phyloP scores from a whole-genome alignment of 1,140 invertebrate species.

The Sinonovacula constricta region DNA sequence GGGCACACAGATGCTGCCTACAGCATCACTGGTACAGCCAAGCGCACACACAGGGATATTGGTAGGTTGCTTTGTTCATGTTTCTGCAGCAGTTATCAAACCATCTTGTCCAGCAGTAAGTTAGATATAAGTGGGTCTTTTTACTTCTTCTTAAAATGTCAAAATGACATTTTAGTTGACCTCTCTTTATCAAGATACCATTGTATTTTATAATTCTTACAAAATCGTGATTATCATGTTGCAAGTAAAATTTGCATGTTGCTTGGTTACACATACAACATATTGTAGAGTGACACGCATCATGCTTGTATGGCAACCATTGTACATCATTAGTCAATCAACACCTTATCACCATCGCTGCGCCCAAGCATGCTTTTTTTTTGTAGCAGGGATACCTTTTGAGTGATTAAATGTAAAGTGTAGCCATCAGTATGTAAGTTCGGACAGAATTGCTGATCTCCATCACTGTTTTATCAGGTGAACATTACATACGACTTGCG shows the following conservation, averaged over 20 bases:
- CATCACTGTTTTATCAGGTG: too few species aligned
- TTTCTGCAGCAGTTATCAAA: not conserved
- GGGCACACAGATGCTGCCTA: conserved; percentile 7
- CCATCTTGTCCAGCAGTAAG: not conserved
- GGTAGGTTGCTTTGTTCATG: not conserved
- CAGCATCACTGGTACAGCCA: conserved; percentile 19
- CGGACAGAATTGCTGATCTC: too few species aligned
- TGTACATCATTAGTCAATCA: too few species aligned
- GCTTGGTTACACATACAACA: too few species aligned
- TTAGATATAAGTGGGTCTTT: not conserved
- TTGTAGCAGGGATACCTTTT: too few species aligned
- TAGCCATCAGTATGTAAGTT: too few species aligned
- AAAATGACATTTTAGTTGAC: not conserved
- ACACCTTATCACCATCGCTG: too few species aligned
- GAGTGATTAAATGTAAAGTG: too few species aligned
- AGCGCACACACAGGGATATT: conserved; percentile 36
- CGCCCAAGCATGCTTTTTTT: too few species aligned
- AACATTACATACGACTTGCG: too few species aligned
- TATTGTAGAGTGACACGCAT: too few species aligned
- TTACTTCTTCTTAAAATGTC: not conserved
- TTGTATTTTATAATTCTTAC: not conserved
- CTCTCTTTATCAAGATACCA: not conserved
- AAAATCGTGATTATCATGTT: not conserved
- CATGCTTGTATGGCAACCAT: too few species aligned
- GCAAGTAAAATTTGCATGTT: not conserved